A percentile compares a stretch with the other conserved stretches of the same genome.
Conservation (phyloP, 30 jellyfish, hydroid and myxozoan genomes). For the Nemopilema nomurai region DNA sequence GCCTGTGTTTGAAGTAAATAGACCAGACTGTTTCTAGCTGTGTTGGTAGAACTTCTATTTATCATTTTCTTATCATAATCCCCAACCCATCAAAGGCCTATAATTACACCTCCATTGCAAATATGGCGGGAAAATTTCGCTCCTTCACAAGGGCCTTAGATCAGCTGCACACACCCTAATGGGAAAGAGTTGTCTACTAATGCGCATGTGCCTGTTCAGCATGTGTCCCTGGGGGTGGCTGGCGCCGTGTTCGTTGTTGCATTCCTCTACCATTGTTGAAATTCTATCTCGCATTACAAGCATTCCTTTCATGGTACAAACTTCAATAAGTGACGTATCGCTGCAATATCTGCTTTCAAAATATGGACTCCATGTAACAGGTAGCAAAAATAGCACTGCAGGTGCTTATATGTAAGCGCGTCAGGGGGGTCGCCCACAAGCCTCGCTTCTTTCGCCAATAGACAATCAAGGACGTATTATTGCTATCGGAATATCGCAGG, state of each 20-base stretch:
- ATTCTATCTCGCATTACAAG: not conserved
- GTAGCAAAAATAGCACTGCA: not conserved
- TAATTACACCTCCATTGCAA: too few relatives aligned
- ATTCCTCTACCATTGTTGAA: not conserved
- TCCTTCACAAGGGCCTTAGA: too few relatives aligned
- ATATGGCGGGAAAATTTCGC: too few relatives aligned
- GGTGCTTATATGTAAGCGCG: not conserved
- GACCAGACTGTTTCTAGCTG: too few relatives aligned
- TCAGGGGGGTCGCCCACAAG: not conserved
- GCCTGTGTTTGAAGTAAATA: too few relatives aligned
- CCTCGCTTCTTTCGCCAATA: not conserved
- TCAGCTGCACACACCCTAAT: too few relatives aligned
- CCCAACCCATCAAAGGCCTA: too few relatives aligned
- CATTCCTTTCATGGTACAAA: not conserved
- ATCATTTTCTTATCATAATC: too few relatives aligned
- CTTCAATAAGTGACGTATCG: not conserved
- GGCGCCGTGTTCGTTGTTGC: not conserved
- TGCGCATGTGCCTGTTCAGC: not conserved
- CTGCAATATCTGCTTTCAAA: not conserved
- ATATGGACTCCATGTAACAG: not conserved
- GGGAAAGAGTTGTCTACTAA: too few relatives aligned
- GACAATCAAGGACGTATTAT: not conserved
- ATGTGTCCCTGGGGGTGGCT: not conserved
- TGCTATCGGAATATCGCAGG: not conserved
- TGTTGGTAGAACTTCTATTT: too few relatives aligned